phyloP scores from a whole-genome alignment of 2,888 invertebrate species.

The Oligia strigilis region DNA sequence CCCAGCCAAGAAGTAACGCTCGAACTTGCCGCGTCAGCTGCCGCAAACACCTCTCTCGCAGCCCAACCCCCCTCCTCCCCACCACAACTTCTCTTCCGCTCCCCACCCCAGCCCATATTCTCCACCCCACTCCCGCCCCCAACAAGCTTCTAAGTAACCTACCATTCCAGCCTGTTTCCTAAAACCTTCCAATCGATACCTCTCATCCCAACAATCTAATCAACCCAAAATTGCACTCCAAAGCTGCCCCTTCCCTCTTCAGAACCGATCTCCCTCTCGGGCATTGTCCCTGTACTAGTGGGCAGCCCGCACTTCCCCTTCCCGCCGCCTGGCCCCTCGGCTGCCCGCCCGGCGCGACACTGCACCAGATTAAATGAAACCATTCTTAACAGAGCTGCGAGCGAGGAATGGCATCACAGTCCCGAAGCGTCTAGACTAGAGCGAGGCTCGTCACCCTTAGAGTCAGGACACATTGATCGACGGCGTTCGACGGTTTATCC shows the following conservation, averaged over 20 bases:
- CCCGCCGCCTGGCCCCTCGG: too few relatives aligned
- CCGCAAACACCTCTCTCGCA: conserved; percentile 16
- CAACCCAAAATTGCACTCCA: too few relatives aligned
- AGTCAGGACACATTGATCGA: too few relatives aligned
- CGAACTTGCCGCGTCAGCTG: conserved; percentile 1
- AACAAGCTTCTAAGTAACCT: not conserved
- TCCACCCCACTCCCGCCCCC: not conserved
- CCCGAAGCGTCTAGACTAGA: not conserved
- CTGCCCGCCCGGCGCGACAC: too few relatives aligned
- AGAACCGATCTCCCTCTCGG: not conserved
- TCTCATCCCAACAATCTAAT: too few relatives aligned
- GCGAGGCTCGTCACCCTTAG: conserved; percentile 3
- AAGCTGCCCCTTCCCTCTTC: not conserved
- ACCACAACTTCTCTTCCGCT: not conserved
- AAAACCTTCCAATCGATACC: not conserved
- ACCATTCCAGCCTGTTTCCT: not conserved
- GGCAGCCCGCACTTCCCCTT: not conserved
- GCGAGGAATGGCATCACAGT: conserved; percentile 16
- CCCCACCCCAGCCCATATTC: not conserved
- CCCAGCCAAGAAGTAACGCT: conserved; percentile 79
- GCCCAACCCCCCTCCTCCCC: not conserved
- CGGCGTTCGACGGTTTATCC: too few relatives aligned
- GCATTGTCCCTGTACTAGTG: not conserved
- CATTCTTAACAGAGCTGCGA: not conserved
- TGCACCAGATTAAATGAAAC: not conserved